Evolutionary conservation across 2,113 vertebrate genomes (phyloP).

Genomic region (Oplegnathus fasciatus): DNA sequence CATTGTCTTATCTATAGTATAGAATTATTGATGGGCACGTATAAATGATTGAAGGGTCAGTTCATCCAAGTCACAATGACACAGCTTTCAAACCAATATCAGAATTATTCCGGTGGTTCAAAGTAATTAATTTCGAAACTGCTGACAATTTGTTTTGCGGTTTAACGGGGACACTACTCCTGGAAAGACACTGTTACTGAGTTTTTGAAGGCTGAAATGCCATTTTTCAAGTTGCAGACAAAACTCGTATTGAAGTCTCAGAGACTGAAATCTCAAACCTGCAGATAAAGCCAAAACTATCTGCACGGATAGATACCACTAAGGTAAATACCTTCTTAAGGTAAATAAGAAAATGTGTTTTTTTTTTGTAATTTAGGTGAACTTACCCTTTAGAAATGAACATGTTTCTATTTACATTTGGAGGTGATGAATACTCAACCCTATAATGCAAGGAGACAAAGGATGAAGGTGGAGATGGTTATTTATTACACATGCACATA

Average conservation of each 20-base stretch:
- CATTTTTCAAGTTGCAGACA: background rate
- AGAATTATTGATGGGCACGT: background rate
- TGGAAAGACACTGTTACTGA: background rate
- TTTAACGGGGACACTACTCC: background rate
- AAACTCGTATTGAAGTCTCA: background rate
- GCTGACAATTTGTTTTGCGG: background rate
- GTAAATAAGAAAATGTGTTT: background rate
- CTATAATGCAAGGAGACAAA: background rate
- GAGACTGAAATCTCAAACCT: background rate
- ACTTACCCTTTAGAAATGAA: background rate
- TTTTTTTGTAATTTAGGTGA: constrained; percentile 1
- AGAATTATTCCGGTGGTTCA: background rate
- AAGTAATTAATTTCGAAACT: background rate
- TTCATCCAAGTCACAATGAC: constrained; percentile 3
- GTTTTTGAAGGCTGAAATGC: background rate
- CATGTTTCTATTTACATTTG: background rate
- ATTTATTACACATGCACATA: background rate
- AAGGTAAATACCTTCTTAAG: no score
- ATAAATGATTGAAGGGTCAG: background rate
- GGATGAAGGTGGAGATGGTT: background rate
- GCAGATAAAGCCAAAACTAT: background rate
- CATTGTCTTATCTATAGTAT: no score
- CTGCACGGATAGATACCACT: background rate
- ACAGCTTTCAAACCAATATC: background rate
- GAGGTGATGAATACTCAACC: background rate